A percentile compares a stretch with the other conserved stretches of the same genome.
Conservation (phyloP, 2,113 vertebrate species). For the Pionites leucogaster region DNA sequence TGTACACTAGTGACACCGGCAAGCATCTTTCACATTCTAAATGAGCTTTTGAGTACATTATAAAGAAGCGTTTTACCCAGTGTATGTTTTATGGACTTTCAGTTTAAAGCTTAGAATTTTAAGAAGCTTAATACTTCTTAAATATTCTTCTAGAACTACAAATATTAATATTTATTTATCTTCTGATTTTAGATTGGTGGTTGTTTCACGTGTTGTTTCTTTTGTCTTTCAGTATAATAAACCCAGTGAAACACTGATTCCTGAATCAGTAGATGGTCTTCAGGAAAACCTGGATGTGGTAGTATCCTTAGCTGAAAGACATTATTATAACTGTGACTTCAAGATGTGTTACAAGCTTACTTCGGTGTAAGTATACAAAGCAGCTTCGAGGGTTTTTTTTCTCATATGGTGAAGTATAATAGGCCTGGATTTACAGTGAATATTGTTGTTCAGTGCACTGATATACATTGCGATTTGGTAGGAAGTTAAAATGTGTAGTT, state of each 20-base stretch:
- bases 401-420: not conserved
- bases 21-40: not conserved
- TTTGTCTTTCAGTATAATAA: constrained; percentile 91
- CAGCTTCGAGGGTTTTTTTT: not conserved
- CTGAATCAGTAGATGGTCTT: constrained; percentile 88
- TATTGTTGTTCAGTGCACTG: not conserved
- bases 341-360: constrained; percentile 99
- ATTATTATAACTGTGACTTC: constrained; percentile 99
- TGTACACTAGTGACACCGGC: not conserved
- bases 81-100: not conserved
- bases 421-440: not conserved
- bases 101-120: not conserved
- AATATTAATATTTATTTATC: not conserved
- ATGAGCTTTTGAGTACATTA: not conserved
- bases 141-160: not conserved
- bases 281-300: constrained; percentile 97
- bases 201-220: not conserved
- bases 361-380: constrained; percentile 85
- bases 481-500: not conserved
- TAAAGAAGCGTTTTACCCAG: not conserved
- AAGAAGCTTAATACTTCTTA: not conserved
- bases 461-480: not conserved
- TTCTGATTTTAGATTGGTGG: not conserved
- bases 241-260: constrained; percentile 91
- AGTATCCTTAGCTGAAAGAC: constrained; percentile 96